phyloP scores from a whole-genome alignment of 1,140 invertebrate species.

The Ceratoteleas bidentatus region DNA sequence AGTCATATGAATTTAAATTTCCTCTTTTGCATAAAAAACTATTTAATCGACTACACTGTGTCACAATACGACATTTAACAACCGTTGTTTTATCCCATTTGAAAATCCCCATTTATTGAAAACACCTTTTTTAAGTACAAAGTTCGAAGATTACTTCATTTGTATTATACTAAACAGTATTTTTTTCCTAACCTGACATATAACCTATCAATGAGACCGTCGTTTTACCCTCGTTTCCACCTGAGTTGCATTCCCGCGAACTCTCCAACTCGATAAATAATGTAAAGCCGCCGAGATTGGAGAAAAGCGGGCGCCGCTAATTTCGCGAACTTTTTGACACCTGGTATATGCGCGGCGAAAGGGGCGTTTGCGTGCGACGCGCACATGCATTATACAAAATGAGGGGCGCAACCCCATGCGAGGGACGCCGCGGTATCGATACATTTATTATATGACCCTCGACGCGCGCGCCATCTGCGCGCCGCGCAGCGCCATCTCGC shows the following conservation, averaged over 20 bases:
- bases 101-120: too few relatives aligned
- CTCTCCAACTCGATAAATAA: conserved; percentile 37
- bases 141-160: too few relatives aligned
- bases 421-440: conserved; percentile 43
- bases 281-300: conserved; percentile 25
- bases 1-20: too few relatives aligned
- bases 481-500: background rate
- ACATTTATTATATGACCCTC: conserved; percentile 54
- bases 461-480: conserved; percentile 9
- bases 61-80: too few relatives aligned
- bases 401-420: conserved; percentile 48
- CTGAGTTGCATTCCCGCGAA: conserved; percentile 11
- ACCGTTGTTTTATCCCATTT: too few relatives aligned
- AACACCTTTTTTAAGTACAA: too few relatives aligned
- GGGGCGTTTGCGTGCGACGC: conserved; percentile 32
- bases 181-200: too few relatives aligned
- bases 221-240: conserved; percentile 2
- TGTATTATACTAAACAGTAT: too few relatives aligned
- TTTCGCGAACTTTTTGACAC: conserved; percentile 49
- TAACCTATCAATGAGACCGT: conserved; percentile 11
- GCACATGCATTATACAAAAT: conserved; percentile 46
- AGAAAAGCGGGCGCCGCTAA: conserved; percentile 19
- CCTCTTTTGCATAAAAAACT: too few relatives aligned
- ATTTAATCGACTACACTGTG: too few relatives aligned
- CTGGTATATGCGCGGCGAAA: conserved; percentile 32